Conservation (phyloP, 2,888 invertebrate species). For the Drosophila fulvimacula region DNA sequence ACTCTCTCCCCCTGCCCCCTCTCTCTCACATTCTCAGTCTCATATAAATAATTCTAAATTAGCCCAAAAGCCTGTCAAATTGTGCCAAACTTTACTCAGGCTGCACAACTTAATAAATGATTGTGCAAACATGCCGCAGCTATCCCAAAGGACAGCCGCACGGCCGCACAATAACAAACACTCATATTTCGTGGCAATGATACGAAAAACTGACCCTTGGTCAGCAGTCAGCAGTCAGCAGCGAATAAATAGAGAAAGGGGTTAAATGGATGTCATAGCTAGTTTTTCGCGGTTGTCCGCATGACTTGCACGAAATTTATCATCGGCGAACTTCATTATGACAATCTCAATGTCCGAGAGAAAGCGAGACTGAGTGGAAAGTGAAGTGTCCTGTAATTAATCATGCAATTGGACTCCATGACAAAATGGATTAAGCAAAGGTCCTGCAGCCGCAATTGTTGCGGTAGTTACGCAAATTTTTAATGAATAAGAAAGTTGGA, state of each 20-base stretch:
- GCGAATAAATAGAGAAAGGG: constrained; percentile 33
- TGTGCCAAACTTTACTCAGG: constrained; percentile 11
- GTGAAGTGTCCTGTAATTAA: constrained; percentile 55
- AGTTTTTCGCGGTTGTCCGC: constrained; percentile 67
- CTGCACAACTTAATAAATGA: constrained; percentile 54
- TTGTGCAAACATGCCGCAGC: constrained; percentile 66
- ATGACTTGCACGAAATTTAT: constrained; percentile 53
- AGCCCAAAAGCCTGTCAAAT: constrained; percentile 31
- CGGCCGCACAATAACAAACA: constrained; percentile 56
- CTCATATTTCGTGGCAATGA: constrained; percentile 61
- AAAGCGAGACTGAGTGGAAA: constrained; percentile 3
- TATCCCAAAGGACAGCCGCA: constrained; percentile 57
- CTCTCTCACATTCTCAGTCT: background rate
- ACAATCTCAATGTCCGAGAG: constrained; percentile 33
- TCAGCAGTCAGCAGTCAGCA: constrained; percentile 67
- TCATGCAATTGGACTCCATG: constrained; percentile 72
- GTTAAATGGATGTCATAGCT: constrained; percentile 60
- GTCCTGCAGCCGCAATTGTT: constrained; percentile 49
- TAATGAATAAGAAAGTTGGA: background rate
- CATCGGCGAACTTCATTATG: constrained; percentile 45
- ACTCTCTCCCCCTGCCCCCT: background rate
- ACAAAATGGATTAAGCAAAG: constrained; percentile 62
- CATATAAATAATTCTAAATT: constrained; percentile 11
- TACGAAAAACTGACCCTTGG: constrained; percentile 60
- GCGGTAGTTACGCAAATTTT: constrained; percentile 41